Conservation (phyloP, 2,797 vertebrate genomes). For the Sciaenops ocellatus region DNA sequence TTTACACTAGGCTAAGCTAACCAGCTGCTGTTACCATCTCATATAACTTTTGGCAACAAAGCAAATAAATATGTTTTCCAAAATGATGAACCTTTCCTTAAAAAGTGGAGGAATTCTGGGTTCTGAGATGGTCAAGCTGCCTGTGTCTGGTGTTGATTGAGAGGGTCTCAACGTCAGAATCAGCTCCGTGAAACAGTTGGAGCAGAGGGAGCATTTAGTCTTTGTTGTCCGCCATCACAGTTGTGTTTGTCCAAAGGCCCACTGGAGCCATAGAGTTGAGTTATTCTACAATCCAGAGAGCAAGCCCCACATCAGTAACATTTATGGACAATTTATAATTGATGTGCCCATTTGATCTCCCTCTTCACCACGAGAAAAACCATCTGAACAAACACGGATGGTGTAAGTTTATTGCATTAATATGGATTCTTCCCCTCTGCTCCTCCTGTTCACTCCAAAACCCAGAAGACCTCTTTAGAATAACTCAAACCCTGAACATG, state of each 20-base stretch:
- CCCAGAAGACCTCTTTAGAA: constrained; percentile 76
- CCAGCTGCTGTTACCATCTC: not conserved
- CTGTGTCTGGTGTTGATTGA: constrained; percentile 56
- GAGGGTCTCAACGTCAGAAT: constrained; percentile 36
- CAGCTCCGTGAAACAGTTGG: constrained; percentile 43
- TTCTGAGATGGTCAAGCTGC: not conserved
- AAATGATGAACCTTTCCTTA: not conserved
- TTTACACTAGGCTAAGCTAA: not conserved
- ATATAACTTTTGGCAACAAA: not conserved
- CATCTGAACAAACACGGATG: constrained; percentile 87
- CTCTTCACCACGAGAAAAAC: constrained; percentile 78
- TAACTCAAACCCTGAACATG: constrained; percentile 76
- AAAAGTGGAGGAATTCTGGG: not conserved
- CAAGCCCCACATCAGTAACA: constrained; percentile 83
- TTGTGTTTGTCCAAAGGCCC: constrained; percentile 82
- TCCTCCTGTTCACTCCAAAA: constrained; percentile 49
- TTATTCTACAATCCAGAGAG: constrained; percentile 80
- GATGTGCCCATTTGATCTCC: constrained; percentile 85
- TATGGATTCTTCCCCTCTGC: constrained; percentile 75
- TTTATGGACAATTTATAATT: constrained; percentile 84
- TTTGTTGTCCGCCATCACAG: constrained; percentile 77
- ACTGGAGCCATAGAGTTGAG: constrained; percentile 80
- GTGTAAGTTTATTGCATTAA: constrained; percentile 83
- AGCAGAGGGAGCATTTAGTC: constrained; percentile 67
- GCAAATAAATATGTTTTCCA: not conserved